Evolutionary conservation across 2,797 vertebrate species (phyloP), one percentile per base, ranked within the genome.

Genomic region (Anniella stebbinsi): DNA sequence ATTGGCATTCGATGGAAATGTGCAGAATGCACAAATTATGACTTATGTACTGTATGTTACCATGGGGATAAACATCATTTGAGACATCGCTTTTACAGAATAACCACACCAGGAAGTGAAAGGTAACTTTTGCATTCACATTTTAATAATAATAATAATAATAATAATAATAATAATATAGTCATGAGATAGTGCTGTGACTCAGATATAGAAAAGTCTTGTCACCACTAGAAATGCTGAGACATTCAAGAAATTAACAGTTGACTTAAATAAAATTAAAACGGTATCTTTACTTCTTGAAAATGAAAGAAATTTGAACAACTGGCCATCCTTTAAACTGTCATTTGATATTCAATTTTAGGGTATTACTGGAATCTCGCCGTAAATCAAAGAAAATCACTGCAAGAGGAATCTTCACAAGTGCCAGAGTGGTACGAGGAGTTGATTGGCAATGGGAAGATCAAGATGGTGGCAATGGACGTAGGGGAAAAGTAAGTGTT

Each of bases 391-490:
- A 99, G 98, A 99, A 99, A 97, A 99, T 99, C 96, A 99, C 99
- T 87, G 99, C 99, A 93, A 97, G 99, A 96, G 99, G 99, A 90
- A 99, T 99, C 96, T 99, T 99, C 96, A 98, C 99, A 81, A 98
- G 99, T 86, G 99, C 99, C 87, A 98, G 99, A 41, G 99, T 99
- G 89, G 99, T 99, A 60, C 98, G 99, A 94, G 99, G 99, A 91
- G 99, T 99, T 92, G 99, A 99, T 96, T 99, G 99, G 99, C 99
- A 99, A 87, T 99, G 99, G 99, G 99, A 99, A 97, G 99, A 99
- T 96, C 99, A 99, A 96, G 99, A 99, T 90, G 99, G 99, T 90
- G 99, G 99, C 94, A 99, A 99, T 30, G 99, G 98, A 28, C 98
- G 99, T 84, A 98, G 99, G 97, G 99, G 99, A 96, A 99, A 99